Percentiles rank a stretch among this genome's conserved stretches.
Evolutionary conservation across 2,888 invertebrate genomes (phyloP).

Genomic region (Agrochola macilenta): DNA sequence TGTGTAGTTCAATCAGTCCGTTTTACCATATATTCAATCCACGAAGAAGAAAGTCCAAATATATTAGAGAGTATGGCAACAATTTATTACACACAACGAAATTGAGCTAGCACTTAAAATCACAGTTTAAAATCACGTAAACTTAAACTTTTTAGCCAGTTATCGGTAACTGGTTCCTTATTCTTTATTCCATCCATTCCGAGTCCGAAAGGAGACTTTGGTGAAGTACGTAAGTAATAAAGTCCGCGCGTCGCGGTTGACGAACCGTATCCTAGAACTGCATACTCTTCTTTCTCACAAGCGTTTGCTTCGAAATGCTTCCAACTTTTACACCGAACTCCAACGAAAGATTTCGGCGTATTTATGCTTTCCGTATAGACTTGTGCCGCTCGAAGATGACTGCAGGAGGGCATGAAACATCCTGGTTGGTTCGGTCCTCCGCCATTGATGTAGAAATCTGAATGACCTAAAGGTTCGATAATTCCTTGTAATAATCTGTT

Average conservation of each 20-base stretch:
- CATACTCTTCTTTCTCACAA: conserved; percentile 80
- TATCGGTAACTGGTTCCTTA: conserved; percentile 67
- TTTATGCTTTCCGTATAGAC: conserved; percentile 85
- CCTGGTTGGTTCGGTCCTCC: conserved; percentile 93
- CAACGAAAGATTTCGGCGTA: conserved; percentile 84
- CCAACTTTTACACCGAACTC: conserved; percentile 83
- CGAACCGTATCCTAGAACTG: conserved; percentile 87
- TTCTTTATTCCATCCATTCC: conserved; percentile 84
- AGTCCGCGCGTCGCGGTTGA: conserved; percentile 83
- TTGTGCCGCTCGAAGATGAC: conserved; percentile 86
- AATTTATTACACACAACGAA: conserved; percentile 57
- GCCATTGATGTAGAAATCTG: conserved; percentile 94
- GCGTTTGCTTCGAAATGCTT: conserved; percentile 81
- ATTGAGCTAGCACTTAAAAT: conserved; percentile 58
- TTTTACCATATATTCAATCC: conserved; percentile 15
- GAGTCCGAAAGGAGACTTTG: conserved; percentile 82
- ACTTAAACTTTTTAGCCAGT: conserved; percentile 76
- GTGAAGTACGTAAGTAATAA: conserved; percentile 84
- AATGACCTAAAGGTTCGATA: conserved; percentile 92
- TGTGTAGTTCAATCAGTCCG: conserved; percentile 18
- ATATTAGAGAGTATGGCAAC: conserved; percentile 69
- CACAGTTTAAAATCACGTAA: conserved; percentile 66
- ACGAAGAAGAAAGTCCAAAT: conserved; percentile 24
- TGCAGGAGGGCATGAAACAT: conserved; percentile 90
- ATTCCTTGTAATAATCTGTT: conserved; percentile 87